Percentiles rank a stretch among this genome's conserved stretches.
These are phyloP conservation scores for Crioceris asparagi DNA, from an alignment of 2,888 invertebrate species.

Conservation along the genomic window DNA sequence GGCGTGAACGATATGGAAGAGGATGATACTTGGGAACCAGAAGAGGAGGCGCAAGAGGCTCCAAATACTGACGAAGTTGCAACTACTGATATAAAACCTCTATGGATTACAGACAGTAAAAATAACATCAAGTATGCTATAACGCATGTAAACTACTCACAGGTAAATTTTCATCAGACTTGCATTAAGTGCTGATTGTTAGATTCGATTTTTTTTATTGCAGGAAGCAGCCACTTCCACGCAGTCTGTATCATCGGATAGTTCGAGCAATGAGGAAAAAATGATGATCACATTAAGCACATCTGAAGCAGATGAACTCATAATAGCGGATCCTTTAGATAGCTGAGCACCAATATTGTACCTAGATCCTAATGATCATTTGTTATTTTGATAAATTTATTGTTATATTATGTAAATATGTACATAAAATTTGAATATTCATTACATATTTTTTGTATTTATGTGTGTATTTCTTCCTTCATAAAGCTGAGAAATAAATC, in stretches of 20 bases:
- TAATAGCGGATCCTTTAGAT: conserved; percentile 37
- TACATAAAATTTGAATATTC: no score
- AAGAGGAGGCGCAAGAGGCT: conserved; percentile 11
- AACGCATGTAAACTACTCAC: conserved; percentile 38
- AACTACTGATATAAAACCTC: conserved; percentile 26
- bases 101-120: conserved; percentile 36
- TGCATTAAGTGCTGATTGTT: no score
- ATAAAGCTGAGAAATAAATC: no score
- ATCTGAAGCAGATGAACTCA: conserved; percentile 40
- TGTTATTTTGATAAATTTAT: no score
- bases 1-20: conserved; percentile 21
- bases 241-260: conserved; percentile 59
- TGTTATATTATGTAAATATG: no score
- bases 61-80: conserved; percentile 9
- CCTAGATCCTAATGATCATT: conserved; percentile 12
- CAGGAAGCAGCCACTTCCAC: conserved; percentile 66
- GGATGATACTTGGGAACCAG: conserved; percentile 21
- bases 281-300: conserved; percentile 66
- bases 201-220: conserved; percentile 19
- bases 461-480: no score
- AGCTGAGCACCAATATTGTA: conserved; percentile 36
- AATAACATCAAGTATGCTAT: conserved; percentile 37
- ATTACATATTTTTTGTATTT: no score
- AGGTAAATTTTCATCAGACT: no score
- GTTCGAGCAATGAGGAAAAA: conserved; percentile 60